Evolutionary conservation across 2,888 invertebrate genomes (phyloP).

Genomic region (Heterodera filipjevi): DNA sequence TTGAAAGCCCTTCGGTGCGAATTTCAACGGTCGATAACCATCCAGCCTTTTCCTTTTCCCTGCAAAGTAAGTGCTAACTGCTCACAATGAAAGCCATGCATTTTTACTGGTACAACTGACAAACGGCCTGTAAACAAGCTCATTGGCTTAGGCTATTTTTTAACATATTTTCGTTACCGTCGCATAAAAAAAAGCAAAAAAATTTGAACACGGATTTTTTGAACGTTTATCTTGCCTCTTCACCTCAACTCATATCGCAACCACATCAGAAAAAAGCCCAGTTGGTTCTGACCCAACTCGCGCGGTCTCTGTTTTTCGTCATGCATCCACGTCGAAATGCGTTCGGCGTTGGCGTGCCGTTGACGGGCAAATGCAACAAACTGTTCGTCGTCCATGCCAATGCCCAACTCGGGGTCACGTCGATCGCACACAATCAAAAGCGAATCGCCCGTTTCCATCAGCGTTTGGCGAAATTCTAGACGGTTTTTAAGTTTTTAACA

Average conservation of each 20-base stretch:
- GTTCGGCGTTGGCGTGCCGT: conserved; percentile 48
- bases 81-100: too few species aligned
- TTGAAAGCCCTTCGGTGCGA: conserved; percentile 53
- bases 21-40: conserved; percentile 43
- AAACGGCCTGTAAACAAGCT: too few species aligned
- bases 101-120: too few species aligned
- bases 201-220: too few species aligned
- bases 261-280: conserved; percentile 62
- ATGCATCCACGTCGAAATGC: conserved; percentile 55
- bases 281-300: conserved; percentile 56
- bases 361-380: conserved; percentile 54
- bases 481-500: not conserved
- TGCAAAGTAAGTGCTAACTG: too few species aligned
- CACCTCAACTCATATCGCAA: conserved; percentile 52
- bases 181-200: too few species aligned
- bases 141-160: too few species aligned
- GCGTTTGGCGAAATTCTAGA: conserved; percentile 52
- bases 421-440: conserved; percentile 61
- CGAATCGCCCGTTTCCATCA: conserved; percentile 58
- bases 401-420: conserved; percentile 56
- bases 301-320: conserved; percentile 50
- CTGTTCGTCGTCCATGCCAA: conserved; percentile 57
- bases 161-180: too few species aligned
- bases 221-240: too few species aligned
- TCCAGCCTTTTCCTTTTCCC: conserved; percentile 40